Evolutionary conservation across 2,797 vertebrate genomes (phyloP), one percentile per base, ranked within the genome.

Genomic region (Oophaga sylvatica): DNA sequence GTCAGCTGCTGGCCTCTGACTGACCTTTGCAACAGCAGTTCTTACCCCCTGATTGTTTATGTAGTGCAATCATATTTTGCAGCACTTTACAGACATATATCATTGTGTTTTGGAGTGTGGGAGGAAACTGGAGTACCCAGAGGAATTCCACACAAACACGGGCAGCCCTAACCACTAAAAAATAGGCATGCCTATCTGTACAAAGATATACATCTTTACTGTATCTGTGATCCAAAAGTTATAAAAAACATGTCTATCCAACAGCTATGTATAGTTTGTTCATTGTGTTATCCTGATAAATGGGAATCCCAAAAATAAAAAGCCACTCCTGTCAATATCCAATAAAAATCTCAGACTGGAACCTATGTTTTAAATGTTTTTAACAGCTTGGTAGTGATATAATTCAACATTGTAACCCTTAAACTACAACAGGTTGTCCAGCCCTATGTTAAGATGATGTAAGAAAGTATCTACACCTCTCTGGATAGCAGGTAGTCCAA

Each of bases 401-500:
- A 11, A 65, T n/a, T 2, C 22, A 0, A n/a, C 9, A 65, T 65
- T 65, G 20, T 9, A 22, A 22, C 62, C 22, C 8, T 53, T 53
- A 53, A 53, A 53, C 7, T 53, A 65, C 20, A 65, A 5, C 22
- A 9, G 62, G 62, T n/a, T n/a, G 62, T 65, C 3, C 62, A 65
- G 60, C 19, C 60, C 6, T 62, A 10, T 65, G 8, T 3, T 29
- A 48, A 6, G 4, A 56, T 20, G 26, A 59, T 71, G 20, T n/a
- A 84, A 53, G 48, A 70, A 26, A 67, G 48, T 20, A 65, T 1
- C 85, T n/a, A 53, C 93, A 99, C 98, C 92, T 98, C 93, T 81
- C 91, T 63, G 82, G 96, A 96, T 89, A 91, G 94, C 53, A 99
- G 94, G 88, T 95, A 97, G 75, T 95, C 90, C 22, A 97, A 91